phyloP scores from a whole-genome alignment of 2,797 vertebrate species.

The Chelon auratus region DNA sequence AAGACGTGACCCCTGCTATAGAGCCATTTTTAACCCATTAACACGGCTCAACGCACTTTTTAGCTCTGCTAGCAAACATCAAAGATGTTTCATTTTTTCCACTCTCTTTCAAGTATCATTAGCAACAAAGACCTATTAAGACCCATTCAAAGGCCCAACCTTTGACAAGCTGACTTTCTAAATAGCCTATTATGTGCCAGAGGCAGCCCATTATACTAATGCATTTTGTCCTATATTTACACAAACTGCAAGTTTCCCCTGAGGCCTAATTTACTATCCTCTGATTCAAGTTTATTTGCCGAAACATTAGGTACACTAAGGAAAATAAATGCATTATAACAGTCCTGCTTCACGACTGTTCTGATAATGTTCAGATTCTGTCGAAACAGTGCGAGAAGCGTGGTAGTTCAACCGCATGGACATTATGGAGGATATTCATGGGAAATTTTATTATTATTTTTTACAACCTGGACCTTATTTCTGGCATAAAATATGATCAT shows the following conservation, averaged over 20 bases:
- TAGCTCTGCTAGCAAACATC: neutral
- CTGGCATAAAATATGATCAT: too few relatives aligned
- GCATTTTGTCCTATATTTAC: conserved; percentile 16
- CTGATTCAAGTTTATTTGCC: too few relatives aligned
- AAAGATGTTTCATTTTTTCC: neutral
- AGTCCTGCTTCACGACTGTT: too few relatives aligned
- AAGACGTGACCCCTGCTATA: too few relatives aligned
- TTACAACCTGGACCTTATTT: too few relatives aligned
- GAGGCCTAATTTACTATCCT: neutral
- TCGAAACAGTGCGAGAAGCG: too few relatives aligned
- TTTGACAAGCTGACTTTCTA: conserved; percentile 14
- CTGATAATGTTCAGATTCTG: too few relatives aligned
- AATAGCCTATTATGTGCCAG: conserved; percentile 8
- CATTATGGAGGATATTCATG: too few relatives aligned
- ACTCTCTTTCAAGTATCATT: neutral
- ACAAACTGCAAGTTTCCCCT: conserved; percentile 14
- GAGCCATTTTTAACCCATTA: neutral
- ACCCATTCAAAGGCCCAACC: neutral
- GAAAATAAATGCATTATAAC: too few relatives aligned
- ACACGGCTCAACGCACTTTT: neutral
- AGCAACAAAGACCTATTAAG: conserved; percentile 7
- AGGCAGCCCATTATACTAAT: neutral
- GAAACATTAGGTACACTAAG: too few relatives aligned
- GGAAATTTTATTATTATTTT: too few relatives aligned
- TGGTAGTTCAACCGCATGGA: too few relatives aligned